These are phyloP conservation scores for Apodemus agrarius DNA, from an alignment of 2,797 vertebrate species.

Conservation along the genomic window DNA sequence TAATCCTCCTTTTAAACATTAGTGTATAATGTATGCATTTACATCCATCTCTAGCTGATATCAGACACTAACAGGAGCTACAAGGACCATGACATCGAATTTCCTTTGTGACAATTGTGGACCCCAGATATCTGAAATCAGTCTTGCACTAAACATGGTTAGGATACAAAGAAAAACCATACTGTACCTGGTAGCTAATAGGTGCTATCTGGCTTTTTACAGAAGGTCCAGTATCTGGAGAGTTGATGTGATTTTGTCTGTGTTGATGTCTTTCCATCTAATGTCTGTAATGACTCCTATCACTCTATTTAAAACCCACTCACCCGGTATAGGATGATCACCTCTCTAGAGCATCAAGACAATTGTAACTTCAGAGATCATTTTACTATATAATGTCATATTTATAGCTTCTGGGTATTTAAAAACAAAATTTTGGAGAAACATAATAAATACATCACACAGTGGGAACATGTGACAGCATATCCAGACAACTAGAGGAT, in stretches of 20 bases:
- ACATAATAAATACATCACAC: background rate
- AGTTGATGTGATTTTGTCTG: background rate
- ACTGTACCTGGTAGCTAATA: background rate
- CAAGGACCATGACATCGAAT: background rate
- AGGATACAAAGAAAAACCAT: rapidly evolving
- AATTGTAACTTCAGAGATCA: background rate
- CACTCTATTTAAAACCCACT: background rate
- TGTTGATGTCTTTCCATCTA: background rate
- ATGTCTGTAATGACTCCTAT: background rate
- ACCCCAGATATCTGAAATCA: background rate
- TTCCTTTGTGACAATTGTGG: background rate
- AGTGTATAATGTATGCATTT: background rate
- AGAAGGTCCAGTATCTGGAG: rapidly evolving
- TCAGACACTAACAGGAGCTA: background rate
- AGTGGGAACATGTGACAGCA: background rate
- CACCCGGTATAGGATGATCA: background rate
- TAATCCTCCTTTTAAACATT: background rate
- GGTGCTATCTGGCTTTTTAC: background rate
- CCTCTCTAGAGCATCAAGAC: background rate
- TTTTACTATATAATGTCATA: background rate
- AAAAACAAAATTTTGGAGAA: background rate
- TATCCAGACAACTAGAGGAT: background rate
- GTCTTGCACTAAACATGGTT: background rate
- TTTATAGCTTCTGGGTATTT: background rate
- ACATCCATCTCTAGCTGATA: background rate